Evolutionary conservation across 2,797 vertebrate genomes (phyloP).

Genomic region (Myoxocephalus aenaeus): DNA sequence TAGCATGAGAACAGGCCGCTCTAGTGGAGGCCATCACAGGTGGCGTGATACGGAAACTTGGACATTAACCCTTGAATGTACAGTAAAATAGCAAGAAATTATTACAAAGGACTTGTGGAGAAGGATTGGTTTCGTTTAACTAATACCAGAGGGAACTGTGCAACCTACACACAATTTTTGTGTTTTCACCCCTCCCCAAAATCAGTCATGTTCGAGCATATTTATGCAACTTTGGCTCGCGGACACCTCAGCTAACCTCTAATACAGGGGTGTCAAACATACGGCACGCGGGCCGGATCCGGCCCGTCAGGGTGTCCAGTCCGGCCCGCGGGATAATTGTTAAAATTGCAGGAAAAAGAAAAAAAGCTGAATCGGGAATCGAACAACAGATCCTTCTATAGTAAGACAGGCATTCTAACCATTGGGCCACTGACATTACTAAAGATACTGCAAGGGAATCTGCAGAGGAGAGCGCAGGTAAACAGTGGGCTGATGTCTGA

Average conservation of each 20-base stretch:
- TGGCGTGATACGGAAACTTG: slow-evolving; percentile 61
- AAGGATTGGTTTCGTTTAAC: background rate
- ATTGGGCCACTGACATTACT: no score
- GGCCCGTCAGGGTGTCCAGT: no score
- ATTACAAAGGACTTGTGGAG: background rate
- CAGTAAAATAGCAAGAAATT: slow-evolving; percentile 41
- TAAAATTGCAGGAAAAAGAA: no score
- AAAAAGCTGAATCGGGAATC: no score
- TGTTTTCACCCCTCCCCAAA: background rate
- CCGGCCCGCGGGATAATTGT: no score
- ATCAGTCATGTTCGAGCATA: background rate
- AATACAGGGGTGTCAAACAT: no score
- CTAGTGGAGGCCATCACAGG: slow-evolving; percentile 61
- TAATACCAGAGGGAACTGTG: background rate
- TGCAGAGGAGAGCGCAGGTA: no score
- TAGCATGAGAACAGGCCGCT: slow-evolving; percentile 71
- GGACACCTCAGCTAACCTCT: background rate
- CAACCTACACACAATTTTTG: background rate
- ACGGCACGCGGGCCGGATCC: no score
- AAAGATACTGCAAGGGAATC: no score
- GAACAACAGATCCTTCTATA: no score
- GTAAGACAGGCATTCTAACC: no score
- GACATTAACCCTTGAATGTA: slow-evolving; percentile 61
- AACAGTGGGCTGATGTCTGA: no score
- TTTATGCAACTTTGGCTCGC: background rate